These are phyloP conservation scores for Tyto alba DNA, from an alignment of 2,113 vertebrate species.

Conservation along the genomic window DNA sequence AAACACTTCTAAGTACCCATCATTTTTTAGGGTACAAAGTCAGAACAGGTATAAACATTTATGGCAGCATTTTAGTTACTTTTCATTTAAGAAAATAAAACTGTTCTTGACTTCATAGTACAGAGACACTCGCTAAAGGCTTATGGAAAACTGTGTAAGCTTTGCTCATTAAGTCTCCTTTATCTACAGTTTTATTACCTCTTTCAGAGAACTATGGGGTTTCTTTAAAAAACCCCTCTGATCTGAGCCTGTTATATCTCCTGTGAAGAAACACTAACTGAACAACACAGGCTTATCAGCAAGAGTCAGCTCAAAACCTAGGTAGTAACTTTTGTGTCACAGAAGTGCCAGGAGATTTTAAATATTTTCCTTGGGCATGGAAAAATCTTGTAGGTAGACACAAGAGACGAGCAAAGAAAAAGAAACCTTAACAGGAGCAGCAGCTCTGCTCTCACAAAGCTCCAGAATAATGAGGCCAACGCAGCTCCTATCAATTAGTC, in stretches of 20 bases:
- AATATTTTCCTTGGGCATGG: not conserved
- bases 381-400: not conserved
- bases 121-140: not conserved
- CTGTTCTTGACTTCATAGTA: not conserved
- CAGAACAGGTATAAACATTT: not conserved
- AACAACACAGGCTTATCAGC: not conserved
- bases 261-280: not conserved
- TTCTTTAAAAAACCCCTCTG: not conserved
- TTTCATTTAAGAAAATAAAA: not conserved
- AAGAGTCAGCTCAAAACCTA: not conserved
- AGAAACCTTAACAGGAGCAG: too few species aligned
- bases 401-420: not conserved
- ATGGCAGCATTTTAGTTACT: not conserved
- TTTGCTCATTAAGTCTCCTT: not conserved
- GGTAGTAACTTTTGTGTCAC: not conserved
- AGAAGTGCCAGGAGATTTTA: not conserved
- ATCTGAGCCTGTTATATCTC: not conserved
- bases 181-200: not conserved
- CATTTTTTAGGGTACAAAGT: not conserved
- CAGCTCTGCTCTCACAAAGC: not conserved
- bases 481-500: rapidly evolving
- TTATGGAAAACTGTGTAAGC: not conserved
- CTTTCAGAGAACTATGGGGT: not conserved
- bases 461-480: rapidly evolving
- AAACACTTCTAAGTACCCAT: not conserved